These are phyloP conservation scores for Pangasianodon hypophthalmus DNA, from an alignment of 2,113 vertebrate species.

Conservation along the genomic window DNA sequence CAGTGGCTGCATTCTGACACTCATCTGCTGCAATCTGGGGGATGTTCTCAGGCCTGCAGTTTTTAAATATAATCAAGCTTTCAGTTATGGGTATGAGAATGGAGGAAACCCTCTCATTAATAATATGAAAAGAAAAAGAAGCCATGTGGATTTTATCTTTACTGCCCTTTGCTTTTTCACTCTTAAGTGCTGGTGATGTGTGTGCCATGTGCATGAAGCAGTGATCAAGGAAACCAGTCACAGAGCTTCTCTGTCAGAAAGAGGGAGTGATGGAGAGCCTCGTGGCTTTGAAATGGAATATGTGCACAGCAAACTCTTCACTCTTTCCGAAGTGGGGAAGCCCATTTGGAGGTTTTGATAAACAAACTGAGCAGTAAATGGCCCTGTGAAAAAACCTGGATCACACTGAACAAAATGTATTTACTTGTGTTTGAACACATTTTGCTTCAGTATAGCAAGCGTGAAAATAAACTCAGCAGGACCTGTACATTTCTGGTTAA, in stretches of 20 bases:
- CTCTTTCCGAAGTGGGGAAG: conserved; percentile 64
- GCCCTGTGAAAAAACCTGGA: conserved; percentile 48
- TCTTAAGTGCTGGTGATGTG: conserved; percentile 32
- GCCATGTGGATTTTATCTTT: conserved; percentile 35
- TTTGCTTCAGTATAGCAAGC: conserved; percentile 16
- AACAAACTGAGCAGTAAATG: conserved; percentile 60
- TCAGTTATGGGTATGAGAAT: conserved; percentile 26
- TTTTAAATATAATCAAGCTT: conserved; percentile 33
- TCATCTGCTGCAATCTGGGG: conserved; percentile 3
- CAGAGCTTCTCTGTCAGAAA: conserved; percentile 62
- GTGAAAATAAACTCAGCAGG: conserved; percentile 49
- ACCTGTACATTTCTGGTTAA: background rate
- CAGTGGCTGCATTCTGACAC: conserved; percentile 18
- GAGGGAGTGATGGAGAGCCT: conserved; percentile 27
- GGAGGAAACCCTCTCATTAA: conserved; percentile 33
- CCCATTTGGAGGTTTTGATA: conserved; percentile 62
- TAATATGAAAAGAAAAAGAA: conserved; percentile 37
- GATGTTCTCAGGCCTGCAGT: background rate
- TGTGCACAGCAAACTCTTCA: conserved; percentile 61
- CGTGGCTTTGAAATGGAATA: conserved; percentile 65
- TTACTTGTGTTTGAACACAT: conserved; percentile 50
- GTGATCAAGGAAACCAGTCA: conserved; percentile 59
- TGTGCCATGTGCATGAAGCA: conserved; percentile 43
- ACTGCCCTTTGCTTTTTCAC: conserved; percentile 38
- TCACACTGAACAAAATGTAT: conserved; percentile 49